Evolutionary conservation across 2,888 invertebrate species (phyloP).

Genomic region (Notodonta dromedarius): DNA sequence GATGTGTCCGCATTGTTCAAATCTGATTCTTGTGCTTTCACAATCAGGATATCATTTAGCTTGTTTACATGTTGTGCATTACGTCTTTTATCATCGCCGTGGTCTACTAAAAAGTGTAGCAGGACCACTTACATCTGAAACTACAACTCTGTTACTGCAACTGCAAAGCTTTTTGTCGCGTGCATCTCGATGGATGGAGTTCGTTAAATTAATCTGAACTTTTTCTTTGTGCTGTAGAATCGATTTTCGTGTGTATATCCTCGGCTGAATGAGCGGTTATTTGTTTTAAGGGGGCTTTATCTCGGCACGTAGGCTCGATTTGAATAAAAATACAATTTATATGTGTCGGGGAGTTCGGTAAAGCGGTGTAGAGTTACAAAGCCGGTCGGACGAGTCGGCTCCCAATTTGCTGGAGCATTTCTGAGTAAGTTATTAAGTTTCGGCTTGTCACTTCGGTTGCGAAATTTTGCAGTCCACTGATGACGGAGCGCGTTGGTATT

Average conservation of each 20-base stretch:
- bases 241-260: slow-evolving; percentile 45
- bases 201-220: slow-evolving; percentile 43
- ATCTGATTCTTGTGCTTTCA: slow-evolving; percentile 55
- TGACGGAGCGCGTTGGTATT: slow-evolving; percentile 41
- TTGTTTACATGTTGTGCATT: slow-evolving; percentile 52
- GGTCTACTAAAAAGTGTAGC: slow-evolving; percentile 59
- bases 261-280: slow-evolving; percentile 67
- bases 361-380: slow-evolving; percentile 78
- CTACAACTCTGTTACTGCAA: slow-evolving; percentile 73
- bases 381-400: slow-evolving; percentile 75
- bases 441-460: slow-evolving; percentile 81
- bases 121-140: slow-evolving; percentile 59
- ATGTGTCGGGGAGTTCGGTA: slow-evolving; percentile 78
- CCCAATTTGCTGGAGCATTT: slow-evolving; percentile 82
- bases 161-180: slow-evolving; percentile 69
- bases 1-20: slow-evolving; percentile 47
- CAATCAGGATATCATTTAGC: slow-evolving; percentile 55
- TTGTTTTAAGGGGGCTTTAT: slow-evolving; percentile 81
- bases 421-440: slow-evolving; percentile 84
- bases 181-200: slow-evolving; percentile 43
- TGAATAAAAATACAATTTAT: slow-evolving; percentile 84
- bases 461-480: slow-evolving; percentile 76
- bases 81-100: slow-evolving; percentile 54
- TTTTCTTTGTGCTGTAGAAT: slow-evolving; percentile 52
- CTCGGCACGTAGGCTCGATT: slow-evolving; percentile 79